phyloP scores from a whole-genome alignment of 1,140 invertebrate genomes.

The Cherax destructor region DNA sequence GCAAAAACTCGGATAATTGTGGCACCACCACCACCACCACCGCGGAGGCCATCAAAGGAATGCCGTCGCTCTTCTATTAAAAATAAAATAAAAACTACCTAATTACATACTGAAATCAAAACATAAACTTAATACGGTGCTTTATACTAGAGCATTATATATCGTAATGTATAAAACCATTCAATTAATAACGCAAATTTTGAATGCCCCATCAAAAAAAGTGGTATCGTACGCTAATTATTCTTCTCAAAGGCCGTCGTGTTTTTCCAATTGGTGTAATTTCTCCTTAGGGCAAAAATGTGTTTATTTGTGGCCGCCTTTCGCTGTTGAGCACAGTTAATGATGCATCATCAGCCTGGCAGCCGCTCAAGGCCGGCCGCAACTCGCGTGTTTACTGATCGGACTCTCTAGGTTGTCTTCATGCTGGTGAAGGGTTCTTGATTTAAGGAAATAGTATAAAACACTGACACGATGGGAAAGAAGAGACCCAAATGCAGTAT shows the following conservation, averaged over 20 bases:
- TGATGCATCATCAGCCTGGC: constrained; percentile 36
- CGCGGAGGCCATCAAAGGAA: constrained; percentile 1
- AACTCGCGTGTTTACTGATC: constrained; percentile 5
- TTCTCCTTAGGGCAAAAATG: constrained; percentile 59
- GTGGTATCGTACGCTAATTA: constrained; percentile 30
- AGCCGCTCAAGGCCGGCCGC: constrained; percentile 5
- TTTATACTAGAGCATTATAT: constrained; percentile 20
- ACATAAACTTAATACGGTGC: background rate
- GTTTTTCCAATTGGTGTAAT: constrained; percentile 61
- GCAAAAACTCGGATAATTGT: constrained; percentile 12
- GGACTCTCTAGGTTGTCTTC: too few relatives aligned
- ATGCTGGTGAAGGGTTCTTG: too few relatives aligned
- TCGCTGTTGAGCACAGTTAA: constrained; percentile 36
- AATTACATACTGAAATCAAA: constrained; percentile 33
- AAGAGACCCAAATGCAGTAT: too few relatives aligned
- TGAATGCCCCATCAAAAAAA: background rate
- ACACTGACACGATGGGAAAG: too few relatives aligned
- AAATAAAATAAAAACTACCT: constrained; percentile 11
- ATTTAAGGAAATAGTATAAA: too few relatives aligned
- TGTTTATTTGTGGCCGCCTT: constrained; percentile 48
- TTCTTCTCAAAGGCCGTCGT: constrained; percentile 54
- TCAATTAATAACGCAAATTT: background rate
- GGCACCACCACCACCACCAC: background rate
- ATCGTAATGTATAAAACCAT: constrained; percentile 28
- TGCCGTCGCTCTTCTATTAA: background rate